phyloP scores from a whole-genome alignment of 2,113 vertebrate genomes.

The Vulpes ferrilata region DNA sequence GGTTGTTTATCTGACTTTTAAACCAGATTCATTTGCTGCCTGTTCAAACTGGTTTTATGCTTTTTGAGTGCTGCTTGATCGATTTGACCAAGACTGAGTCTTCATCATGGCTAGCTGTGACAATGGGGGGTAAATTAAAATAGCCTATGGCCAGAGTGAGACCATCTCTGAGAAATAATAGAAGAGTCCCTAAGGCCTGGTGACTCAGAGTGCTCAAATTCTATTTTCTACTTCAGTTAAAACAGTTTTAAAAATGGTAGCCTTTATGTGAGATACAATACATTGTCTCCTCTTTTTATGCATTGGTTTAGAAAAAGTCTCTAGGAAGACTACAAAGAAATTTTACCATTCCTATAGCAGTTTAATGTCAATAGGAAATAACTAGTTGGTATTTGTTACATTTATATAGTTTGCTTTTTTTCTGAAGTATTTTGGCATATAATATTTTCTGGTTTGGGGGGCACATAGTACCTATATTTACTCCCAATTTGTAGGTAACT shows the following conservation, averaged over 20 bases:
- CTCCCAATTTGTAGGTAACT: not conserved
- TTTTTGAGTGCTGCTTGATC: not conserved
- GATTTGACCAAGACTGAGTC: not conserved
- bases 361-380: conserved; percentile 16
- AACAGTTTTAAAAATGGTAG: conserved; percentile 3
- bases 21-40: conserved; percentile 30
- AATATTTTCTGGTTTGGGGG: not conserved
- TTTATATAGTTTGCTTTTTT: conserved; percentile 42
- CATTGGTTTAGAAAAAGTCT: conserved; percentile 33
- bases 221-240: conserved; percentile 46
- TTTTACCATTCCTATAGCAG: conserved; percentile 2
- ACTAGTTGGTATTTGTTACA: not conserved
- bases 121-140: conserved; percentile 52
- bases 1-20: conserved; percentile 57
- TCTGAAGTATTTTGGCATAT: not conserved
- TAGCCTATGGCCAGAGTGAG: not conserved
- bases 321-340: not conserved
- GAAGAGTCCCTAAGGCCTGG: conserved; percentile 24
- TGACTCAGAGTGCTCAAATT: conserved; percentile 26
- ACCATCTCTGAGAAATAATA: not conserved
- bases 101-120: not conserved
- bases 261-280: not conserved
- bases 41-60: not conserved
- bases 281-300: conserved; percentile 42
- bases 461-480: not conserved